Base-by-base conservation (phyloP, 2,797 vertebrate genomes). In the Glyptemys insculpta region DNA sequence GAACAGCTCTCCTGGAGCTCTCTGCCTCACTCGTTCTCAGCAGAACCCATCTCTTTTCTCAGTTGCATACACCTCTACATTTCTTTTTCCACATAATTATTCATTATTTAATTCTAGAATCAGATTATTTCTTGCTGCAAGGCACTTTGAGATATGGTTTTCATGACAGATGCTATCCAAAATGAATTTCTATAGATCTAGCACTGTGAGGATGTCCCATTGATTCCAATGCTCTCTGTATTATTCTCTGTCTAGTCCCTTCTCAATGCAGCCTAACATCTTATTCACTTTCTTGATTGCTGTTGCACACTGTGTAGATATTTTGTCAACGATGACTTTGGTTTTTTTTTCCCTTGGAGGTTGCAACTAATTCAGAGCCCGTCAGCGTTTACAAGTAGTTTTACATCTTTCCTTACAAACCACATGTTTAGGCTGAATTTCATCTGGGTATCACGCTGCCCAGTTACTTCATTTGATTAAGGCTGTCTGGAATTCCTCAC, bases 21-120 rank as follows among this genome's bases (percentile, higher is more conserved):
- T 41, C 52, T 56, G 52, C n/a, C 25, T 54, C 37, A 18, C 41
- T 56, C 9, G 6, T 90, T 44, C 12, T 93, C 89, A 83, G 37
- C 72, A 76, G 25, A 37, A 76, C 25, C 23, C 25, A 29, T 47
- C 49, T 93, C 78, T 91, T 90, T 92, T 79, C 85, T 89, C 1
- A 0, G 0, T 93, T 93, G 68, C 15, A 29, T 44, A 86, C 79
- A 94, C 16, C 88, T 89, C 56, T 8, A 95, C 57, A 91, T 91
- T 94, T 93, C 74, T 89, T 57, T 92, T 44, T 56, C 14, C 53
- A 92, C 81, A 68, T 93, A 92, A 92, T 93, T 94, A 93, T 95
- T 74, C 5, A 27, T 65, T 65, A 15, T 76, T 96, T 97, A 95
- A 95, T 96, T 96, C 85, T 88, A 50, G 80, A 85, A 62, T 94